Evolutionary conservation across 2,888 invertebrate genomes (phyloP), one percentile per base, ranked within the genome.

Genomic region (Campopleginae sp.): DNA sequence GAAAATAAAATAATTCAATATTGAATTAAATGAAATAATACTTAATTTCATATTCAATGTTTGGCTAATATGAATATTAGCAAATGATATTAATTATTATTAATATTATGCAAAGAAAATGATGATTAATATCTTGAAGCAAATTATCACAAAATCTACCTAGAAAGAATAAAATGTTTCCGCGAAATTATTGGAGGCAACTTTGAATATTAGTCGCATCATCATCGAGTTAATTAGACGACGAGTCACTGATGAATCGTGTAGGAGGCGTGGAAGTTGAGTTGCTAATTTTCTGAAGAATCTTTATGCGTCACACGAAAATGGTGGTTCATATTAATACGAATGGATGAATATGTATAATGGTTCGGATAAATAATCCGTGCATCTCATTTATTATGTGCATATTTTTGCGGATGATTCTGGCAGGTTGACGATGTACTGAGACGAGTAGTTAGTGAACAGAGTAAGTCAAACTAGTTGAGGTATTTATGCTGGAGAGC

Each of bases 211-310:
- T 6, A 42, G 38, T 42, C 58, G 17, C 46, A 58, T 23, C 51
- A 12, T 54, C 46, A 51, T 31, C 14, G 68, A 10, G 61, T 31
- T 70, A 82, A 82, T 79, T 75, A 70, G 54, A 10, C 54, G 63
- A 70, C 68, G 78, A 79, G 61, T 79, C 78, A 82, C 78, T 70
- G 31, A 76, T 76, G 79, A 82, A 75, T 85, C 70, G 61, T 75
- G 33, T n/a, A 33, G 51, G 66, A 54, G 65, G 79, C 61, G 76
- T 68, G 48, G 27, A 76, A 38, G 17, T 79, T 14, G 27, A 70
- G n/a, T 76, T 46, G 44, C n/a, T 14, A 66, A 76, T 66, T 70
- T 72, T 85, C 72, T 80, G 66, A 61, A 71, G 79, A 81, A 85
- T 80, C n/a, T 46, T 71, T 71, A 63, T 82, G 82, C 82, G 46